phyloP scores from a whole-genome alignment of 2,797 vertebrate genomes.

The Brachyalestes nurse region DNA sequence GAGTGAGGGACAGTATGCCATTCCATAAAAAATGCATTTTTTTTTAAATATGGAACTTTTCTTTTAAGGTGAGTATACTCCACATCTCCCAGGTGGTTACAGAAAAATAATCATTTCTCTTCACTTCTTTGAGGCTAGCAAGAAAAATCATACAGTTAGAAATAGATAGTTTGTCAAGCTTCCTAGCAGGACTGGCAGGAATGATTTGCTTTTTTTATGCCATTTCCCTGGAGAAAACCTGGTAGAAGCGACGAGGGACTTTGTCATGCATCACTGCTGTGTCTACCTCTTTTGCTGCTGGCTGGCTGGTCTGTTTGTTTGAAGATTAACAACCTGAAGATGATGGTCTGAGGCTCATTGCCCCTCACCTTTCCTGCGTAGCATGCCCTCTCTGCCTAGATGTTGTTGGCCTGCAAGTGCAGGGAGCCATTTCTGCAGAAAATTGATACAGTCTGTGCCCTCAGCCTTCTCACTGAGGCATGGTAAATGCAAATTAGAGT shows the following conservation, averaged over 20 bases:
- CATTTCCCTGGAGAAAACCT: slow-evolving; percentile 4
- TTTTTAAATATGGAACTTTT: not conserved
- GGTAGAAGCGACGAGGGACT: not conserved
- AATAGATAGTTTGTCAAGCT: slow-evolving; percentile 10
- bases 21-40: not conserved
- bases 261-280: slow-evolving; percentile 22
- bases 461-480: not conserved
- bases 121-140: not conserved
- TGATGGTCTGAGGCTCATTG: slow-evolving; percentile 18
- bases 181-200: slow-evolving; percentile 6
- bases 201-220: slow-evolving; percentile 7
- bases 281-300: not conserved
- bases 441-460: slow-evolving; percentile 2
- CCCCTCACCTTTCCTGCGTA: slow-evolving; percentile 7
- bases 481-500: slow-evolving; percentile 6
- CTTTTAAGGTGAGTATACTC: not conserved
- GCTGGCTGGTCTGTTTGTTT: slow-evolving; percentile 9
- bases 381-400: slow-evolving; percentile 6
- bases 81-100: not conserved
- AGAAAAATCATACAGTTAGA: not conserved
- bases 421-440: not conserved
- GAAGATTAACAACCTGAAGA: slow-evolving; percentile 29
- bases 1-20: not conserved
- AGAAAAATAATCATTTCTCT: not conserved
- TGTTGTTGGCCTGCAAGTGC: not conserved